Evolutionary conservation across 2,113 vertebrate species (phyloP).

Genomic region (Pungitius pungitius): DNA sequence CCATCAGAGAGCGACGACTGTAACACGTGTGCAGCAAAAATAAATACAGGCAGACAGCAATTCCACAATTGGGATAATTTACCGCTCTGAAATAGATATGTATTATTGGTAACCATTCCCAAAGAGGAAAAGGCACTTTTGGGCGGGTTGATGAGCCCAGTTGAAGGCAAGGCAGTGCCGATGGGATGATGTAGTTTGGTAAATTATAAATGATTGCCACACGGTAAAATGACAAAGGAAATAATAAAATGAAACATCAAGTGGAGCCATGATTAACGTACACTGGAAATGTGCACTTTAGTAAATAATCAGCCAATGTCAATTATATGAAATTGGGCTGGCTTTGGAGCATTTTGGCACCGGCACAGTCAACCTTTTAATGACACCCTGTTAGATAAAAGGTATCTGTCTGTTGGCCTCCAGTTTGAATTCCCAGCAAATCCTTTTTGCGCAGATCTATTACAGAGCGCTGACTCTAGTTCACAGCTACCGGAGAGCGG

Average conservation of each 20-base stretch:
- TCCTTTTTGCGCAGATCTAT: slow-evolving; percentile 63
- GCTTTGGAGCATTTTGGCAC: slow-evolving; percentile 56
- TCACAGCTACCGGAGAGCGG: slow-evolving; percentile 30
- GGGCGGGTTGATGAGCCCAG: slow-evolving; percentile 59
- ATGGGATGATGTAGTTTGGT: slow-evolving; percentile 64
- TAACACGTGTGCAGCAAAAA: slow-evolving; percentile 66
- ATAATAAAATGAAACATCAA: slow-evolving; percentile 80
- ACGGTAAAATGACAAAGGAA: slow-evolving; percentile 75
- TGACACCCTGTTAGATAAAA: slow-evolving; percentile 67
- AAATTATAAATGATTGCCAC: slow-evolving; percentile 80
- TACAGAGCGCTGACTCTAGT: slow-evolving; percentile 43
- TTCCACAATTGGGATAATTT: slow-evolving; percentile 77
- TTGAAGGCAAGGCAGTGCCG: slow-evolving; percentile 69
- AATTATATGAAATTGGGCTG: slow-evolving; percentile 80
- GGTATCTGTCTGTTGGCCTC: slow-evolving; percentile 58
- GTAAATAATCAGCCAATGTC: slow-evolving; percentile 76
- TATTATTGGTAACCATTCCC: slow-evolving; percentile 74
- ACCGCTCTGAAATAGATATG: slow-evolving; percentile 72
- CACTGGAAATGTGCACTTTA: slow-evolving; percentile 78
- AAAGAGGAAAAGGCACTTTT: slow-evolving; percentile 69
- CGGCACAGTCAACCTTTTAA: slow-evolving; percentile 79
- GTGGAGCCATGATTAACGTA: slow-evolving; percentile 74
- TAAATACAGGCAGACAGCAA: slow-evolving; percentile 72
- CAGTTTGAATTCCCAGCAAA: slow-evolving; percentile 71
- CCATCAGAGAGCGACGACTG: slow-evolving; percentile 51